Evolutionary conservation across 2,113 vertebrate species (phyloP).

Genomic region (Nicator chloris): DNA sequence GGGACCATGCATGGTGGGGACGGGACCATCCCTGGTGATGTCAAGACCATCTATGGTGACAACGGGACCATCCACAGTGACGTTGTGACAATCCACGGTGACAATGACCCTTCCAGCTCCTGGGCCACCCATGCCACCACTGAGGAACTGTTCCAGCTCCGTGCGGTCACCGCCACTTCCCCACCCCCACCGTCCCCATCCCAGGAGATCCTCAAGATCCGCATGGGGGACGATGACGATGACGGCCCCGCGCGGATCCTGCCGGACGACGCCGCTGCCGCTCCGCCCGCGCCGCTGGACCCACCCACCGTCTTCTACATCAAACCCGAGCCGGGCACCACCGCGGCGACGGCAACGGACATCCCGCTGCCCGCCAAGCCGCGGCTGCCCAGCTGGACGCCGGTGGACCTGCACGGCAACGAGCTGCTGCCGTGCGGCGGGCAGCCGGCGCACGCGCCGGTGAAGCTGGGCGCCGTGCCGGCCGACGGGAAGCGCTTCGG

Average conservation of each 20-base stretch:
- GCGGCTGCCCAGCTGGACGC: neutral
- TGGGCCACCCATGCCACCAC: neutral
- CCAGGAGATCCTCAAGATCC: neutral
- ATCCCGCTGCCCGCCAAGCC: neutral
- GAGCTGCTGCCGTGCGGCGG: neutral
- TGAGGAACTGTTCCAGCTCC: neutral
- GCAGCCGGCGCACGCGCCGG: accelerated
- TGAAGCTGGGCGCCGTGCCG: neutral
- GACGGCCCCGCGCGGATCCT: accelerated
- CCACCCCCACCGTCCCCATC: neutral
- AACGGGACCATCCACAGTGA: neutral
- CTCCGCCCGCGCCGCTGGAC: accelerated
- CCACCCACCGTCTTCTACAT: neutral
- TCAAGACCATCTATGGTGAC: neutral
- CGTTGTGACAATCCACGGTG: neutral
- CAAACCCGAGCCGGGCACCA: neutral
- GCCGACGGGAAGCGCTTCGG: neutral
- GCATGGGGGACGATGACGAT: neutral
- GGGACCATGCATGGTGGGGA: neutral
- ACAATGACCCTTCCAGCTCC: neutral
- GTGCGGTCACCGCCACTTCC: neutral
- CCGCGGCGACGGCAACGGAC: accelerated
- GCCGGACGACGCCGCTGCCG: accelerated
- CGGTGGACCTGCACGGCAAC: accelerated
- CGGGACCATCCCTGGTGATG: too few species aligned